Evolutionary conservation across 2,888 invertebrate genomes (phyloP), one percentile per base, ranked within the genome.

Genomic region (Hyposoter didymator): DNA sequence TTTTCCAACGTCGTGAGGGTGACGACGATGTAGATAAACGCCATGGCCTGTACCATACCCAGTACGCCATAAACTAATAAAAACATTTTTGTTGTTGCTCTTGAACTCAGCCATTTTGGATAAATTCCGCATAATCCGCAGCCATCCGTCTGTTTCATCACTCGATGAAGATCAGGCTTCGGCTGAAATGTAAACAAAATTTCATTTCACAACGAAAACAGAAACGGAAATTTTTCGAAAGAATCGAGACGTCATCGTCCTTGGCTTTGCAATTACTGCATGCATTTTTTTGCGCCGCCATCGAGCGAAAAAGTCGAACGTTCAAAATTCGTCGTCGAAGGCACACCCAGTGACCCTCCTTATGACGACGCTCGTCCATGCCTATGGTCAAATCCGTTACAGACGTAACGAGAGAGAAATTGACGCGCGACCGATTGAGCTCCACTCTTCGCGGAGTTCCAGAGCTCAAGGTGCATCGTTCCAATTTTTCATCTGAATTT

Each of bases 1-100:
- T 96, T 96, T 90, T 96, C 96, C 90, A 96, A 93, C 5, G 96
- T 96, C 74, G 96, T 96, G 87, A 96, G 93, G 14, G 96, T 96
- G 17, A 96, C 96, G 8, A 95, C 94, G 89, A 96, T 96, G 90
- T 96, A 96, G 90, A 96, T 95, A 90, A 95, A 96, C 32, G 96
- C 95, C 95, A 96, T 96, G 75, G 96, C 95, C 89, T 96, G 96
- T 14, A 95, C 95, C 79, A 96, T 95, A 43, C 96, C 96, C 55
- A 96, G 93, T 14, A 96, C 91, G 14, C 96, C 96, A 88, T 96
- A 96, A 14, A 96, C 95, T 6, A 94, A 92, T 91, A 96, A 95
- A 91, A 96, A 96, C 81, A 93, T 94, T 90, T 95, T 95, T 73
- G 95, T 94, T 19, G 95, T 96, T 75, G 96, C 96, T 88, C 95